phyloP scores from a whole-genome alignment of 2,113 vertebrate species.

The Scatophagus argus region DNA sequence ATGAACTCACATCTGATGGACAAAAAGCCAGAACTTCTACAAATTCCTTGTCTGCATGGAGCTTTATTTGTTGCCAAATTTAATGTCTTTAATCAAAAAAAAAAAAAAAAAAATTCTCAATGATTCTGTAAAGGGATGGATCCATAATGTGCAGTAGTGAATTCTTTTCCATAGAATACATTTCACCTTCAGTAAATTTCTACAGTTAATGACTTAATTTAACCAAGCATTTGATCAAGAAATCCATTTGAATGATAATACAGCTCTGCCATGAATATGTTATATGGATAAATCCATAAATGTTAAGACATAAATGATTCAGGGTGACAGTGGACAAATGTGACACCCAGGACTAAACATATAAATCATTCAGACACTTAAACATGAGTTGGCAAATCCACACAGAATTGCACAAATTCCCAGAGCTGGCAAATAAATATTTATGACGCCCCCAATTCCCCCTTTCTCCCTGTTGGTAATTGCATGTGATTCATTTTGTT shows the following conservation, averaged over 20 bases:
- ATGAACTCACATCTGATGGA: background rate
- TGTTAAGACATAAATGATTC: conserved; percentile 79
- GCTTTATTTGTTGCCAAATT: background rate
- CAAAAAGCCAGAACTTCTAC: background rate
- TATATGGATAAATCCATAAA: conserved; percentile 68
- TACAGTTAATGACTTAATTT: conserved; percentile 61
- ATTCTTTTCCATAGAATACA: conserved; percentile 23
- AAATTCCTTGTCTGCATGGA: background rate
- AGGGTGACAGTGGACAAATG: conserved; percentile 80
- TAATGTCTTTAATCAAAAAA: background rate
- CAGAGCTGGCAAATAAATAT: conserved; percentile 84
- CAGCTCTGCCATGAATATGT: conserved; percentile 55
- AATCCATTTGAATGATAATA: conserved; percentile 64
- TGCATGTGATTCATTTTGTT: conserved; percentile 83
- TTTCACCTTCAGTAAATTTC: conserved; percentile 40
- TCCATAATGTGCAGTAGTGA: background rate
- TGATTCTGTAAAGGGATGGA: conserved; percentile 5
- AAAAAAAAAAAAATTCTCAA: background rate
- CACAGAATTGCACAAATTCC: conserved; percentile 83
- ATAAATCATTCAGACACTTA: conserved; percentile 87
- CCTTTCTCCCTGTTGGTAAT: conserved; percentile 79
- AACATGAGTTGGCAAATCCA: conserved; percentile 83
- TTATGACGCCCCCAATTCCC: conserved; percentile 79
- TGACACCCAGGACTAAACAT: conserved; percentile 74
- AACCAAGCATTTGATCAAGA: conserved; percentile 61